Evolutionary conservation across 2,113 vertebrate genomes (phyloP).

Genomic region (Alouatta palliata): DNA sequence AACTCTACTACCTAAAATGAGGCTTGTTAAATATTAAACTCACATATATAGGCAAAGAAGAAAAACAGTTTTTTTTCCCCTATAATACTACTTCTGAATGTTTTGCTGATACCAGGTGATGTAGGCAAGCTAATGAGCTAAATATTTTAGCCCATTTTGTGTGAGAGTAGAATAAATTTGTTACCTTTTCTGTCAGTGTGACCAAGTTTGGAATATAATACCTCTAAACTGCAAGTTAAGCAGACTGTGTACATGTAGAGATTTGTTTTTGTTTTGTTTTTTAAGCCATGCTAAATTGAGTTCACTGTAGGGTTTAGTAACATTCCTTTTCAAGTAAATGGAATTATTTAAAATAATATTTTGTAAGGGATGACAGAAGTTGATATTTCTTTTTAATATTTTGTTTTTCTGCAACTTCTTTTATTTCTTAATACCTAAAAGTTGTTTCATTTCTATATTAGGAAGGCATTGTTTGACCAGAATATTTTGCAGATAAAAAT

Average conservation of each 20-base stretch:
- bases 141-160: neutral
- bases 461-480: conserved; percentile 20
- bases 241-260: neutral
- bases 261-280: neutral
- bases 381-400: neutral
- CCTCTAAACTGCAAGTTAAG: neutral
- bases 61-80: neutral
- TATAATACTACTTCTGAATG: neutral
- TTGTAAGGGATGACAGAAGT: neutral
- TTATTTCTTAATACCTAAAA: neutral
- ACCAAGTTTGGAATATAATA: neutral
- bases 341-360: neutral
- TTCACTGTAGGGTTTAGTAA: neutral
- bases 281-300: neutral
- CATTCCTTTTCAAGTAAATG: neutral
- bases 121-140: neutral
- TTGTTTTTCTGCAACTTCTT: neutral
- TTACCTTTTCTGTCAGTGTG: neutral
- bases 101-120: neutral
- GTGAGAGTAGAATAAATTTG: neutral
- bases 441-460: neutral
- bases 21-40: neutral
- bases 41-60: neutral
- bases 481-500: neutral
- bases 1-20: neutral